Evolutionary conservation across 2,797 vertebrate species (phyloP), one percentile per base, ranked within the genome.

Genomic region (Acropternis orthonyx): DNA sequence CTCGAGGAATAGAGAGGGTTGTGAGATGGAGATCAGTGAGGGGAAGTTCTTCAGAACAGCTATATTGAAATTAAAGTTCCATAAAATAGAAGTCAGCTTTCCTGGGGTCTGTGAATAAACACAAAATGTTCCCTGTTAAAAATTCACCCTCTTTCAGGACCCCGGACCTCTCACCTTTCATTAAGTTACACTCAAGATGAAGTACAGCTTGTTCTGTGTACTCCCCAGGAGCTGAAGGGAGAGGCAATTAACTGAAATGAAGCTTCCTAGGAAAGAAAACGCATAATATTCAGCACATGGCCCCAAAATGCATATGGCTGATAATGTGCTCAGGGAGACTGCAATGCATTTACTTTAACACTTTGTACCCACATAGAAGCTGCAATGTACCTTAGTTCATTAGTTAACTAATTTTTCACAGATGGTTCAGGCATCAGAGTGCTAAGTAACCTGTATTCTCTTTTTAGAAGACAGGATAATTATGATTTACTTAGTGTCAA

Each of bases 331-430:
- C 43, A 66, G 62, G 65, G 73, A 89, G 93, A 85, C 51, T 20
- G 56, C 39, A 73, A 16, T 63, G 30, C 75, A 61, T 93, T 94
- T 92, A 36, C 37, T 96, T 83, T 95, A 92, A 49, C 84, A 83
- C 72, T 74, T 74, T 93, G 71, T 95, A 83, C 87, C 86, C 90
- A 87, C 90, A 16, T 19, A 92, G 86, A 95, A 78, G 66, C 71
- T 85, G 82, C 68, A 84, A 79, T 71, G 71, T 84, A 71, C 91
- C 96, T 92, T 93, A 89, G 52, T 89, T 96, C 92, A 96, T 93
- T 95, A 93, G 76, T 92, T 80, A 92, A 78, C 84, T 93, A 89
- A 95, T 96, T 89, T 92, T 94, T 92, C 85, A 75, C 93, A 95
- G 74, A 93, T 95, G 92, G 92, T 88, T 87, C 84, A 83, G 81